These are phyloP conservation scores for Hippocampus guttulatus DNA, from an alignment of 2,113 vertebrate species.

Conservation along the genomic window DNA sequence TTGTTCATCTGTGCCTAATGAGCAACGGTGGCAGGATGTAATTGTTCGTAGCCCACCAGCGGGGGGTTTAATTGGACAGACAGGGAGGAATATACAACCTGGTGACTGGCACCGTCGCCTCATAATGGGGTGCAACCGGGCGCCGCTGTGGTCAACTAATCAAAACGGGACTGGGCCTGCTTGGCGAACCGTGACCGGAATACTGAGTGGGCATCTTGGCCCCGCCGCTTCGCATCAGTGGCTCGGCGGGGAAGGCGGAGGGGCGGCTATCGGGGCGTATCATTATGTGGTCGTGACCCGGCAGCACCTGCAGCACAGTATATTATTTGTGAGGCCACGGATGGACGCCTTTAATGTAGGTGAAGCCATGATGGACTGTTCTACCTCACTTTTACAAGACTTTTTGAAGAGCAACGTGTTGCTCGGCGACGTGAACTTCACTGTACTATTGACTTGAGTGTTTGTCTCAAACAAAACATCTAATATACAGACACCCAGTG, in stretches of 20 bases:
- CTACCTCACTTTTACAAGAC: neutral
- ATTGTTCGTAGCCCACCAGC: conserved; percentile 65
- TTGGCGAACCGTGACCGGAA: conserved; percentile 66
- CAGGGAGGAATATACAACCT: conserved; percentile 65
- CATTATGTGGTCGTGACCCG: conserved; percentile 57
- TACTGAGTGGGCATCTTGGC: conserved; percentile 58
- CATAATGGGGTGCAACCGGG: conserved; percentile 66
- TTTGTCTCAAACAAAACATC: neutral
- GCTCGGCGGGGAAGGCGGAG: conserved; percentile 47
- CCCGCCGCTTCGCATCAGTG: conserved; percentile 44
- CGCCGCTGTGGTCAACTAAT: conserved; percentile 70
- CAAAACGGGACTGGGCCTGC: conserved; percentile 55
- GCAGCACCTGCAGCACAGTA: conserved; percentile 53
- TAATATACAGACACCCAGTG: neutral
- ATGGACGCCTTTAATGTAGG: conserved; percentile 59
- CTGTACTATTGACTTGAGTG: neutral
- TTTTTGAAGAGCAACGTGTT: neutral
- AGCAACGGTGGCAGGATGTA: conserved; percentile 56
- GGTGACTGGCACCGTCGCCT: conserved; percentile 65
- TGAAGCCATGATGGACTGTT: conserved; percentile 33
- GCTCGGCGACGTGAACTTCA: neutral
- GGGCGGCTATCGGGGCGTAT: conserved; percentile 34
- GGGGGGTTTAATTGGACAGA: conserved; percentile 64
- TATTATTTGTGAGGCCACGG: conserved; percentile 44
- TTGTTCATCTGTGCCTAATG: conserved; percentile 63